Evolutionary conservation across 2,888 invertebrate species (phyloP).

Genomic region (Drosophila mimica): DNA sequence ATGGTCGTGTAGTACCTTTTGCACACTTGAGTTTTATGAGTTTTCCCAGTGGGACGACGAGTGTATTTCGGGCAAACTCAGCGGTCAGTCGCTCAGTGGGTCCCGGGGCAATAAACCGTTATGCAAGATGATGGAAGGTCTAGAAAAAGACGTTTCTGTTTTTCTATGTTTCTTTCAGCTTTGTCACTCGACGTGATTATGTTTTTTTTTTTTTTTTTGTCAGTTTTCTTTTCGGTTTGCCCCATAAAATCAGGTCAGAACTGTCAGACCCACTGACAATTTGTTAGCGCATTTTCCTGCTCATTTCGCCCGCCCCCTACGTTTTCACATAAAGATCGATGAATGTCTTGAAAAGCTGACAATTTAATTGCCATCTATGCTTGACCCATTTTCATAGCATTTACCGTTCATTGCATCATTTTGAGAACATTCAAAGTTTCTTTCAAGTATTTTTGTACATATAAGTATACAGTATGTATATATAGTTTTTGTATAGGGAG

Average conservation of each 20-base stretch:
- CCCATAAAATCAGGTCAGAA: slow-evolving; percentile 47
- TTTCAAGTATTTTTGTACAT: slow-evolving; percentile 12
- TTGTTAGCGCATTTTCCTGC: slow-evolving; percentile 59
- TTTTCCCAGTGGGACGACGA: slow-evolving; percentile 29
- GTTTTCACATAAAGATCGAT: slow-evolving; percentile 49
- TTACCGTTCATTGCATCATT: slow-evolving; percentile 70
- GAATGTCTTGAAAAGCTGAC: slow-evolving; percentile 65
- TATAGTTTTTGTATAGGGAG: slow-evolving; percentile 2
- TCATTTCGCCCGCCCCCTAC: slow-evolving; percentile 4
- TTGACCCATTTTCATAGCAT: slow-evolving; percentile 66
- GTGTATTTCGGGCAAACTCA: slow-evolving; percentile 50
- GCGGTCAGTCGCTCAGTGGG: slow-evolving; percentile 38
- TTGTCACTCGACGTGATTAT: slow-evolving; percentile 40
- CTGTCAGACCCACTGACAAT: slow-evolving; percentile 54
- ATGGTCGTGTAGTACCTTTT: slow-evolving; percentile 31
- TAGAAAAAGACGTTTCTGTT: slow-evolving; percentile 16
- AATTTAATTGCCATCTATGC: slow-evolving; percentile 64
- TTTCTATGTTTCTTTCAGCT: slow-evolving; percentile 22
- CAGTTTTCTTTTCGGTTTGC: slow-evolving; percentile 19
- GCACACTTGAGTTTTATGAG: slow-evolving; percentile 54
- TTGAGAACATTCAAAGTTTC: slow-evolving; percentile 40
- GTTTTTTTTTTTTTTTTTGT: slow-evolving; percentile 6
- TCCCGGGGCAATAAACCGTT: slow-evolving; percentile 47
- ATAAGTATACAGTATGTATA: neutral
- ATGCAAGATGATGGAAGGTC: slow-evolving; percentile 60